Evolutionary conservation across 2,888 invertebrate species (phyloP), one percentile per base, ranked within the genome.

Genomic region (Heliconius charithonia): DNA sequence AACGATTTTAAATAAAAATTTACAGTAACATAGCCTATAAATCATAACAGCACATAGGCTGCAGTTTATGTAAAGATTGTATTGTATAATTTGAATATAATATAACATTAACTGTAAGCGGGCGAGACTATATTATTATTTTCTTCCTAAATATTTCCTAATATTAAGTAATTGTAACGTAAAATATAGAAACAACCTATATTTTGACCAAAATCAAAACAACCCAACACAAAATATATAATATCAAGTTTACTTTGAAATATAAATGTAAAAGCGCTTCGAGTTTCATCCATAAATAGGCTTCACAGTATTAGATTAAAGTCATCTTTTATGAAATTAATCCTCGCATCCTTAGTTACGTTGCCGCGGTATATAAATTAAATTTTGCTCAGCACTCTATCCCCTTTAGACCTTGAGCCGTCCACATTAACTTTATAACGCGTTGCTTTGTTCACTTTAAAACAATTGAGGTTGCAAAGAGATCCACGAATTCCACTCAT

Each of bases 391-490:
- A 84, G 82, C 85, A 81, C 81, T 85, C 80, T 85, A 86, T 86
- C 85, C 86, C 84, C 77, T 82, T 81, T 77, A 73, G 83, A 86
- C 85, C 84, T 86, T 85, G 81, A 87, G 86, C 84, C 80, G 83
- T 82, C 86, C 85, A 86, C 86, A 87, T 86, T 87, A 88, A 88
- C 86, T 88, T 86, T 85, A 87, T 87, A 87, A 87, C 83, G 81
- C 80, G 78, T 65, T 80, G 81, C 85, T 86, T 85, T 85, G 83
- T 85, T 83, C 85, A 84, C 83, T 86, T 87, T 86, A 87, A 89
- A 91, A 89, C 88, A 89, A 89, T 89, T 87, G 88, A 84, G 86
- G 86, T 84, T 85, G 85, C 85, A 84, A 87, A 82, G 85, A 85
- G 86, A 82, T 82, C 82, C 86, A 83, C 84, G 85, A 89, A 88